Evolutionary conservation across 2,888 invertebrate species (phyloP).

Genomic region (Itoplectis maculator): DNA sequence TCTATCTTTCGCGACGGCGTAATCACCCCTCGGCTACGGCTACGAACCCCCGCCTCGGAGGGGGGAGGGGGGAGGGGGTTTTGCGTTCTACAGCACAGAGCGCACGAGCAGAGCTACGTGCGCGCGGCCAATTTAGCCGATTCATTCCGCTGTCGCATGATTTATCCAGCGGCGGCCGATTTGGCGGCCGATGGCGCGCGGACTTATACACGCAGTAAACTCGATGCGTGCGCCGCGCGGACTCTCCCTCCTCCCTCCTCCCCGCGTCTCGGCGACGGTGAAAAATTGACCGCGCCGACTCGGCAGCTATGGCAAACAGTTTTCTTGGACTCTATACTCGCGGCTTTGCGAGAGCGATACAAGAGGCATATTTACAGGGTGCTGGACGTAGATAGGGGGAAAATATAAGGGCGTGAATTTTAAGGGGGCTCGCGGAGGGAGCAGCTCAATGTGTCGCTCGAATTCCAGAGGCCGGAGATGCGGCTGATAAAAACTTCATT

Average conservation of each 20-base stretch:
- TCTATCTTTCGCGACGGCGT: constrained; percentile 35
- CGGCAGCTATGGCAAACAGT: constrained; percentile 21
- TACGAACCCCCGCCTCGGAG: constrained; percentile 57
- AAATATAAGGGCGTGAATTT: constrained; percentile 29
- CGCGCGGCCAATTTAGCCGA: constrained; percentile 82
- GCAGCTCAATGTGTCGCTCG: neutral
- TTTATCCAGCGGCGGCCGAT: constrained; percentile 73
- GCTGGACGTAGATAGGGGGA: too few species aligned
- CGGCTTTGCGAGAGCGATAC: neutral
- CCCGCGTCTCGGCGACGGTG: too few species aligned
- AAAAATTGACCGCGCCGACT: constrained; percentile 53
- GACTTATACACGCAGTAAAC: neutral
- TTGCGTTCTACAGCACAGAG: constrained; percentile 51
- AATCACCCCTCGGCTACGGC: constrained; percentile 66
- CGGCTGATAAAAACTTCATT: neutral
- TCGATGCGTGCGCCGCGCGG: constrained; percentile 31
- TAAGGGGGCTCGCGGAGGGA: neutral
- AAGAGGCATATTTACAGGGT: neutral
- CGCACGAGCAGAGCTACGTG: constrained; percentile 72
- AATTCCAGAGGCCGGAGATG: constrained; percentile 12
- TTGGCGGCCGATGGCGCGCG: constrained; percentile 41
- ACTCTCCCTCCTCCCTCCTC: too few species aligned
- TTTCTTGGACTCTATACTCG: too few species aligned
- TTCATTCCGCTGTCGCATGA: constrained; percentile 82
- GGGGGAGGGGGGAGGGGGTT: constrained; percentile 42